These are phyloP conservation scores for Phataginus tetradactyla DNA, from an alignment of 2,797 vertebrate genomes.

Conservation along the genomic window DNA sequence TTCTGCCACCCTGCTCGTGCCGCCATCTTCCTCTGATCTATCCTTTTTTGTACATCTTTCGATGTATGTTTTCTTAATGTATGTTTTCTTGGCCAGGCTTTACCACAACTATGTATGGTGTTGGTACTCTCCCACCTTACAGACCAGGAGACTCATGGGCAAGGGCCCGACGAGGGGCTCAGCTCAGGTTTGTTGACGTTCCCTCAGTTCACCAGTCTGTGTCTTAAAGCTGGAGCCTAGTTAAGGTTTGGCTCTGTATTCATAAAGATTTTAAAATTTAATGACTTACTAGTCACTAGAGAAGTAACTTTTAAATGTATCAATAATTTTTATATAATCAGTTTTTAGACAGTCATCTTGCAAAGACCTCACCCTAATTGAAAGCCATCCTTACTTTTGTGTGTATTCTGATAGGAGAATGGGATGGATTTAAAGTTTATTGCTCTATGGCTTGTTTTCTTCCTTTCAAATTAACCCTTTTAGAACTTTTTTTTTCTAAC, in stretches of 20 bases:
- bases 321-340: neutral
- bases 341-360: neutral
- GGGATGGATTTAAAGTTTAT: neutral
- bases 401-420: neutral
- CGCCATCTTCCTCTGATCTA: too few relatives aligned
- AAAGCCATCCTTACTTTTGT: neutral
- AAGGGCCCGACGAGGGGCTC: neutral
- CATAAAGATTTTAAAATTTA: slow-evolving; percentile 14
- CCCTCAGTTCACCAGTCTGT: neutral
- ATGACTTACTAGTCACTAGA: neutral
- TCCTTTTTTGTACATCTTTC: too few relatives aligned
- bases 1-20: too few relatives aligned
- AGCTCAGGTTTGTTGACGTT: neutral
- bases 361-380: neutral
- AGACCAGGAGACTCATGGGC: neutral
- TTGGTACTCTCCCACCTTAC: neutral
- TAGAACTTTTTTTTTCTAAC: neutral
- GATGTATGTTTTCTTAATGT: neutral
- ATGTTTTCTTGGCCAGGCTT: neutral
- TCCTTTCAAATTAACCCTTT: slow-evolving; percentile 10
- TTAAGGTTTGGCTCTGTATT: neutral
- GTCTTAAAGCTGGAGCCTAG: neutral
- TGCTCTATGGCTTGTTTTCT: neutral
- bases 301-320: neutral
- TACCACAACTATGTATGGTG: neutral